Base-by-base conservation (phyloP, 1,140 invertebrate genomes). In the Philaenus spumarius region DNA sequence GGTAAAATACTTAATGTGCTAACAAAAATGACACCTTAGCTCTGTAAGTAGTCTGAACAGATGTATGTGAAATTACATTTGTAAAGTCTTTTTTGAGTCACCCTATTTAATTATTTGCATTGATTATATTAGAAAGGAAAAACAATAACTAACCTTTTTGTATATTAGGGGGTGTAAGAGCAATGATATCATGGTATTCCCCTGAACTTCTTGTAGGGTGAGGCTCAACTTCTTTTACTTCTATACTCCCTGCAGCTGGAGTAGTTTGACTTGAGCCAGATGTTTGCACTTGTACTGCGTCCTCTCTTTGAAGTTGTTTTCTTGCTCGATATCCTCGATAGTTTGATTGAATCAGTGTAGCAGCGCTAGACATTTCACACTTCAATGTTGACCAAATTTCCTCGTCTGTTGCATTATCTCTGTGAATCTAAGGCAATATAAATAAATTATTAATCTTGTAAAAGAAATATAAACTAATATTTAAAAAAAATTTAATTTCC, bases 271-370 rank as follows among this genome's bases (percentile, higher is more conserved):
- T 58, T 2, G 24, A 26, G 39, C 55, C 47, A n/a, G 55, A 52
- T 23, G 60, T 55, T 1, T 53, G 26, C 47, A 56, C 45, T 22
- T 62, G 61, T 1, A 62, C 51, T 1, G 64, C 62, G 15, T 61
- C 56, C 14, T 53, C 62, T 1, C 60, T 55, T 45, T 60, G 57
- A 22, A 62, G 55, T 35, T 64, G 59, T 45, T 66, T 66, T 1
- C 64, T 54, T 5, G 64, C 55, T 7, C 58, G 45, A 35, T 64
- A 66, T 1, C 64, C 64, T 1, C 64, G 42, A 35, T 56, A 66
- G 15, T 60, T 62, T 0, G 57, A 54, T 53, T 66, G 64, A 24
- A 66, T 66, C 15, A 37, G 59, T n/a, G 60, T 62, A 0, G 62
- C 64, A 1, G 58, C 58, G 14, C 11, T 34, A 7, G 48, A 43